Evolutionary conservation across 2,797 vertebrate genomes (phyloP).

Genomic region (Macropus fuliginosus): DNA sequence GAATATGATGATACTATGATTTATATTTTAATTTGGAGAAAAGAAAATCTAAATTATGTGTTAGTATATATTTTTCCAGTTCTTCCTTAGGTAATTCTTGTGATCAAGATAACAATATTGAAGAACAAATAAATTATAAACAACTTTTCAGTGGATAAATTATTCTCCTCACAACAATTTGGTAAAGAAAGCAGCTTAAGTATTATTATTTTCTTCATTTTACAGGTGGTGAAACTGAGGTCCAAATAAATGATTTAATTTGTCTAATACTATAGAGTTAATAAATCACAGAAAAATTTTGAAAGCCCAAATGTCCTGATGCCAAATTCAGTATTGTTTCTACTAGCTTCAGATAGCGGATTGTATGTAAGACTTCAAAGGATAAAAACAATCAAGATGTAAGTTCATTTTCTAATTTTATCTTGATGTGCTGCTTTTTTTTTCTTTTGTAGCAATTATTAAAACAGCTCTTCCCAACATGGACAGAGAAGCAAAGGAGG

Average conservation of each 20-base stretch:
- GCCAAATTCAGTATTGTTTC: background rate
- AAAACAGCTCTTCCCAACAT: slow-evolving; percentile 98
- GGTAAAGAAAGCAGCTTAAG: background rate
- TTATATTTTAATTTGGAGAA: slow-evolving; percentile 59
- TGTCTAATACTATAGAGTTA: slow-evolving; percentile 18
- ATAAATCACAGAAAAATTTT: background rate
- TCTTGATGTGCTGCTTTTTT: slow-evolving; percentile 14
- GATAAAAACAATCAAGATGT: background rate
- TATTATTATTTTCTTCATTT: background rate
- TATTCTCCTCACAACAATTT: background rate
- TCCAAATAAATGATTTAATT: background rate
- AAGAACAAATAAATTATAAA: background rate
- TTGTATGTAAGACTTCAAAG: background rate
- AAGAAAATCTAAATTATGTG: background rate
- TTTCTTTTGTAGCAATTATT: slow-evolving; percentile 92
- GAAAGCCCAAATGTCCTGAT: background rate
- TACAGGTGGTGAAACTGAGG: background rate
- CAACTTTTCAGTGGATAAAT: background rate
- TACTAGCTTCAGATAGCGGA: background rate
- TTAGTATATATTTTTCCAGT: background rate
- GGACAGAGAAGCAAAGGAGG: slow-evolving; percentile 99
- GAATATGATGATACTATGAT: slow-evolving; percentile 50
- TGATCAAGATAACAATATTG: background rate
- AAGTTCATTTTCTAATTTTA: slow-evolving; percentile 10
- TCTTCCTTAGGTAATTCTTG: background rate